Conservation (phyloP, 2,797 vertebrate species). For the Carcharodon carcharias region DNA sequence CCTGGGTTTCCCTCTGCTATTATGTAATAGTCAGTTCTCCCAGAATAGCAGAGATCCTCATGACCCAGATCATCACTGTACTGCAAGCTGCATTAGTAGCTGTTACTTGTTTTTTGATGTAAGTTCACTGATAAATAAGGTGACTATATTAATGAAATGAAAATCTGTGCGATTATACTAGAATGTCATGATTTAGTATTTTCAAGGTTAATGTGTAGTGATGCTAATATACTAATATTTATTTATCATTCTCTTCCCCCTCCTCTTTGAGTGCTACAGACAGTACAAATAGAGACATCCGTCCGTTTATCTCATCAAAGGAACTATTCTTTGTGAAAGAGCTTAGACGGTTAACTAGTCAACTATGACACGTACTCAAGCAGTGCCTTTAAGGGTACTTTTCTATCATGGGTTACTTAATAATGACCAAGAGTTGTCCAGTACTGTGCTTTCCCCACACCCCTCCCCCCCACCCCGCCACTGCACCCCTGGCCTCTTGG, state of each 20-base stretch:
- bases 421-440: constrained; percentile 35
- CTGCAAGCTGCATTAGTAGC: background rate
- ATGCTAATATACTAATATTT: background rate
- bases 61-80: background rate
- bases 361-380: background rate
- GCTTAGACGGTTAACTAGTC: background rate
- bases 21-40: background rate
- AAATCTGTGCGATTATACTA: background rate
- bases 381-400: background rate
- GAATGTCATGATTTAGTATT: background rate
- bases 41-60: background rate
- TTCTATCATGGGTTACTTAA: background rate
- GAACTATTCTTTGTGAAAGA: background rate
- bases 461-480: constrained; percentile 42
- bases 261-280: background rate
- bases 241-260: background rate
- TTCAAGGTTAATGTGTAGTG: background rate
- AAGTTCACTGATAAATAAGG: background rate
- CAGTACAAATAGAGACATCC: background rate
- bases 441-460: too few species aligned
- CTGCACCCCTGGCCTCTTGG: background rate
- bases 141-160: background rate
- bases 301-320: background rate
- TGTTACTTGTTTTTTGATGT: background rate
- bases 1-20: background rate